Conservation (phyloP, 1,140 invertebrate genomes). For the Ladona fulva region DNA sequence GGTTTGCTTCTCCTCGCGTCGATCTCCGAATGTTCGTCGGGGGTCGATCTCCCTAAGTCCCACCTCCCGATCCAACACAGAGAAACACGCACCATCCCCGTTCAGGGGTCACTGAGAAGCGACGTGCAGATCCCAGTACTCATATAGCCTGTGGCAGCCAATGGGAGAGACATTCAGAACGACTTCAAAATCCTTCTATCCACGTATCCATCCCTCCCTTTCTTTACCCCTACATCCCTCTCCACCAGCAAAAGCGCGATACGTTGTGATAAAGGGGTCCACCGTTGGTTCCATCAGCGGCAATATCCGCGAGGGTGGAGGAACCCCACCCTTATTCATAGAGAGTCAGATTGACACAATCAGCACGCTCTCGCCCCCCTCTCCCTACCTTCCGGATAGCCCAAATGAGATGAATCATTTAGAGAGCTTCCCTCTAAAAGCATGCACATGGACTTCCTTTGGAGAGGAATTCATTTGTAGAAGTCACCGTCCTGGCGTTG, state of each 20-base stretch:
- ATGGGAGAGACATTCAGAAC: neutral
- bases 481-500: neutral
- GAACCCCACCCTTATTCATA: neutral
- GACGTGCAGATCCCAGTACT: neutral
- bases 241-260: neutral
- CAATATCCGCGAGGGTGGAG: neutral
- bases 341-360: neutral
- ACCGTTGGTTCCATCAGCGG: neutral
- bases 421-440: neutral
- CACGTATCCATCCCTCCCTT: neutral
- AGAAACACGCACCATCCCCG: neutral
- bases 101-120: neutral
- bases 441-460: neutral
- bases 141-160: neutral
- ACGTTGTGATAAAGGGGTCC: neutral
- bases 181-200: neutral
- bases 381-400: neutral
- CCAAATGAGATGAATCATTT: slow-evolving; percentile 2
- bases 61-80: neutral
- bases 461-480: neutral
- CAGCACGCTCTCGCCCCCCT: neutral
- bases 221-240: neutral
- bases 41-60: neutral
- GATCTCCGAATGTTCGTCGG: too few species aligned
- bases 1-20: neutral